A percentile compares a stretch with the other conserved stretches of the same genome.
phyloP scores from a whole-genome alignment of 2,888 invertebrate genomes.

The Tenodera sinensis region DNA sequence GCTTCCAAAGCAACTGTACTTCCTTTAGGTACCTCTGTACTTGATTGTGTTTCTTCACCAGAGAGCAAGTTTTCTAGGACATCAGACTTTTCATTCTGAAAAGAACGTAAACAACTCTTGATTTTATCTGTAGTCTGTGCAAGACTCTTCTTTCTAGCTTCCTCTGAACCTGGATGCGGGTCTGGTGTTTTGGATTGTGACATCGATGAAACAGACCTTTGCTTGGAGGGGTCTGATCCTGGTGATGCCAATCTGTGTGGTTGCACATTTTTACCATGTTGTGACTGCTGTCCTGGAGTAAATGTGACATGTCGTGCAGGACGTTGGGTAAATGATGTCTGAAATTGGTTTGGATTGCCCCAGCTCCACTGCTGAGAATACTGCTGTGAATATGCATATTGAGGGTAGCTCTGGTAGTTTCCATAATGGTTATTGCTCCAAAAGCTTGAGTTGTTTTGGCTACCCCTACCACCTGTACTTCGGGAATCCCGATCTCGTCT shows the following conservation, averaged over 20 bases:
- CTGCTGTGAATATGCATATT: neutral
- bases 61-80: neutral
- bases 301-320: neutral
- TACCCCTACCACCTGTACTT: neutral
- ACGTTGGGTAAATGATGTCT: neutral
- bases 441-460: neutral
- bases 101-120: conserved; percentile 15
- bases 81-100: conserved; percentile 8
- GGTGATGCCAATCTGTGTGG: neutral
- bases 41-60: neutral
- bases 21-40: neutral
- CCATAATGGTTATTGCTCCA: neutral
- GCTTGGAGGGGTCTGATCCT: neutral
- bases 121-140: conserved; percentile 17
- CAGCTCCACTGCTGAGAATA: neutral
- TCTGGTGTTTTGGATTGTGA: neutral
- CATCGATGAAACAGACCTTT: neutral
- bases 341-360: neutral
- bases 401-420: neutral
- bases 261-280: neutral
- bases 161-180: conserved; percentile 19
- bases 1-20: neutral
- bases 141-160: conserved; percentile 16
- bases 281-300: neutral
- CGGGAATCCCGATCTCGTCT: neutral